These are phyloP conservation scores for Alosa alosa DNA, from an alignment of 2,113 vertebrate genomes.

Conservation along the genomic window DNA sequence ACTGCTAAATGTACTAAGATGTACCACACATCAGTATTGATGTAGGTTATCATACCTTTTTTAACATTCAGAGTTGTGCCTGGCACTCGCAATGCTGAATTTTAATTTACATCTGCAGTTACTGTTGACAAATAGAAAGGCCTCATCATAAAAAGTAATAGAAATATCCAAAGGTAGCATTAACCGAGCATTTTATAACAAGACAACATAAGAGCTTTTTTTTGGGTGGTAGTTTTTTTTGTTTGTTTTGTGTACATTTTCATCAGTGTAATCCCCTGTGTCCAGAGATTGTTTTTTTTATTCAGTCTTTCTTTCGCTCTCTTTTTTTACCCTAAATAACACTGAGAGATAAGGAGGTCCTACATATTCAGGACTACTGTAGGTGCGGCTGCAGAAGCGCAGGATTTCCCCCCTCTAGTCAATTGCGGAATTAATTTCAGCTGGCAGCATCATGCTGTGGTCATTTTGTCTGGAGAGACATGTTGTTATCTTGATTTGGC, in stretches of 20 bases:
- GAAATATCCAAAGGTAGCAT: not conserved
- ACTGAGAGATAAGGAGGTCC: constrained; percentile 58
- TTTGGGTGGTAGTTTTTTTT: not conserved
- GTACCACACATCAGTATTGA: no score
- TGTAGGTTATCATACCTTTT: not conserved
- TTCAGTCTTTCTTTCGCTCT: not conserved
- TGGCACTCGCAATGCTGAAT: not conserved
- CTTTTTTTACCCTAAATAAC: constrained; percentile 32
- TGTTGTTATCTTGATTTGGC: constrained; percentile 81
- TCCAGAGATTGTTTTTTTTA: constrained; percentile 50
- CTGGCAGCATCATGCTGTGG: constrained; percentile 77
- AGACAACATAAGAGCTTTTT: constrained; percentile 9
- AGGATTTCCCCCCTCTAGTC: constrained; percentile 65
- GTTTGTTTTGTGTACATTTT: constrained; percentile 55
- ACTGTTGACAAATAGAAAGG: not conserved
- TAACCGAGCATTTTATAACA: not conserved
- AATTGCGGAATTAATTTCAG: constrained; percentile 77
- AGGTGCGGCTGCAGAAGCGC: constrained; percentile 29
- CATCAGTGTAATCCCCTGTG: constrained; percentile 58
- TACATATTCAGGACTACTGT: constrained; percentile 63
- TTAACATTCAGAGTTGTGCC: not conserved
- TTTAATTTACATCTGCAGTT: not conserved
- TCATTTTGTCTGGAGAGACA: constrained; percentile 78
- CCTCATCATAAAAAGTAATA: not conserved
- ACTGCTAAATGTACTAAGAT: no score